A percentile compares a stretch with the other conserved stretches of the same genome.
Conservation (phyloP, 2,888 invertebrate species). For the Caenorhabditis sinica region DNA sequence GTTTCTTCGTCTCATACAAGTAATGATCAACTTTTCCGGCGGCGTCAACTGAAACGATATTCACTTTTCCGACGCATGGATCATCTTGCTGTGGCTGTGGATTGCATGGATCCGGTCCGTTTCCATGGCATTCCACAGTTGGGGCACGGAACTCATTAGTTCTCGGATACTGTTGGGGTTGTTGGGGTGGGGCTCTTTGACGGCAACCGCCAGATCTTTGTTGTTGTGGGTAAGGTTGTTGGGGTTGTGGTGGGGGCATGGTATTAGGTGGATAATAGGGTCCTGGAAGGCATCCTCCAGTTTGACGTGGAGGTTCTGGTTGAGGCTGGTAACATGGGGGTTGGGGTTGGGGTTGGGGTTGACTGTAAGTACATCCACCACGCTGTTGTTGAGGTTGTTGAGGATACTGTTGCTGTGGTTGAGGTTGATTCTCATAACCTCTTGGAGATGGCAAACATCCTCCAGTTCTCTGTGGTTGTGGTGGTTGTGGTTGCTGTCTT, state of each 20-base stretch:
- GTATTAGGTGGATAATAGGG: slow-evolving; percentile 62
- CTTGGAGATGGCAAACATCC: slow-evolving; percentile 64
- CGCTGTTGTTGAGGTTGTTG: slow-evolving; percentile 37
- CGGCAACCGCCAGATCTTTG: slow-evolving; percentile 57
- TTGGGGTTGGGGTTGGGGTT: slow-evolving; percentile 54
- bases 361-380: slow-evolving; percentile 57
- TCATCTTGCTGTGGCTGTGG: slow-evolving; percentile 54
- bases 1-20: slow-evolving; percentile 70
- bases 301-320: slow-evolving; percentile 36
- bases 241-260: slow-evolving; percentile 56
- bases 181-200: slow-evolving; percentile 44
- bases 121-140: slow-evolving; percentile 58
- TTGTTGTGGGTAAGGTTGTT: slow-evolving; percentile 48
- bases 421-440: slow-evolving; percentile 58
- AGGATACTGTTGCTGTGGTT: slow-evolving; percentile 38
- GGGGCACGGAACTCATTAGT: slow-evolving; percentile 63
- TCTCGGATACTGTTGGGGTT: slow-evolving; percentile 47
- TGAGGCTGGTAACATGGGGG: slow-evolving; percentile 31
- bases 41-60: slow-evolving; percentile 73
- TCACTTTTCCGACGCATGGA: slow-evolving; percentile 69
- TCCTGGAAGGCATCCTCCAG: slow-evolving; percentile 61
- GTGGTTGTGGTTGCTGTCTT: slow-evolving; percentile 34
- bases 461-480: slow-evolving; percentile 53
- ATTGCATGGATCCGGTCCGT: slow-evolving; percentile 51
- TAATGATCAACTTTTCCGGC: slow-evolving; percentile 69